Evolutionary conservation across 53 echinoderm and acorn worm genomes (phyloP), one percentile per base, ranked within the genome.

Genomic region (Paracentrotus lividus): DNA sequence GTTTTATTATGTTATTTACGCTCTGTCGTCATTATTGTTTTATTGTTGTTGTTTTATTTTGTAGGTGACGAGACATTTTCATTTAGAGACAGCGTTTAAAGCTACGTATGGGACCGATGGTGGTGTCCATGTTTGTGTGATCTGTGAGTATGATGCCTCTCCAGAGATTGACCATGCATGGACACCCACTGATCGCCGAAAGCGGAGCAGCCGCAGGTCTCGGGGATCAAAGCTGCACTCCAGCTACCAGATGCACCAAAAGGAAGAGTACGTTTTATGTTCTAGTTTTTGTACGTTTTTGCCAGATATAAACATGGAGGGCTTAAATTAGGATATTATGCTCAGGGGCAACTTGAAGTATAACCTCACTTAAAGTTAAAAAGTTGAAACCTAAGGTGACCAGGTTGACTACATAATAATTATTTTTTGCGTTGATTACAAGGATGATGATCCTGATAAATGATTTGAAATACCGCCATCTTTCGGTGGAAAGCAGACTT

Each of bases 111-210:
- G 99, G 29, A 95, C 94, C n/a, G 94, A 95, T 81, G 95, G 93
- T 24, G 99, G 99, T 3, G 93, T 93, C 49, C 96, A 96, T 44
- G 94, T 97, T 20, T 96, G 97, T 58, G 94, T 99, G 47, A 97
- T 99, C 86, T 97, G 97, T 29, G 99, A 99, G 88, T 99, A 99
- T 60, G 99, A 99, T 59, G 99, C 99, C 20, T 78, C 97, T 31
- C 99, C 97, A 1, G 97, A 93, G 57, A 99, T 99, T 55, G 97
- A 96, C 58, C 99, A 99, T 94, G 99, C 99, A 12, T 89, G 99
- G 99, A 13, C 99, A 99, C 88, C 96, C 96, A 54, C 94, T 97
- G 76, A 99, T 99, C 9, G 97, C 99, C 14, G 99, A 97, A 58
- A 93, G 93, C 86, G 96, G 96, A 16, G 95, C 89, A 6, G 99